Conservation (phyloP, 1,140 invertebrate genomes). For the Chelonus insularis region DNA sequence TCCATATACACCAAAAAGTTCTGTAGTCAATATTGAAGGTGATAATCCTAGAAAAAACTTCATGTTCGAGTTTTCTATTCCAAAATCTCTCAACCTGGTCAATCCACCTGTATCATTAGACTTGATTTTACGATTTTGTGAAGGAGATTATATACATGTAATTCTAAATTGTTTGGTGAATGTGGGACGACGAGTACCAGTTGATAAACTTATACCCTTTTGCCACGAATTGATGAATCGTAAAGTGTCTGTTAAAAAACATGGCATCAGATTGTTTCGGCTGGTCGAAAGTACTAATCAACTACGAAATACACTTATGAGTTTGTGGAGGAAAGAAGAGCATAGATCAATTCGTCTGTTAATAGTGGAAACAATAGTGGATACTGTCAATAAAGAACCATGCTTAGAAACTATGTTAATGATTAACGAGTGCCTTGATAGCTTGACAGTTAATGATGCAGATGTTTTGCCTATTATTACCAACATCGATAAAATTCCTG, state of each 20-base stretch:
- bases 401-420: conserved; percentile 31
- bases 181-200: conserved; percentile 17
- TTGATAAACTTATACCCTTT: conserved; percentile 27
- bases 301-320: conserved; percentile 20
- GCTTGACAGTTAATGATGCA: conserved; percentile 28
- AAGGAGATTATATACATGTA: conserved; percentile 34
- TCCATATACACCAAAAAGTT: conserved; percentile 28
- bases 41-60: conserved; percentile 10
- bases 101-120: conserved; percentile 38
- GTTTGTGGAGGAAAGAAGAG: conserved; percentile 30
- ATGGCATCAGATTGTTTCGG: conserved; percentile 41
- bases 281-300: conserved; percentile 23
- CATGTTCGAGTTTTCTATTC: not conserved
- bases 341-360: conserved; percentile 42
- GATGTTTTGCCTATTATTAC: conserved; percentile 18
- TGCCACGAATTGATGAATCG: conserved; percentile 25
- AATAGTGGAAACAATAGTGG: conserved; percentile 21
- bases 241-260: conserved; percentile 40
- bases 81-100: not conserved
- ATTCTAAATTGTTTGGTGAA: conserved; percentile 21
- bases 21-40: conserved; percentile 15
- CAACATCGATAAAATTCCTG: conserved; percentile 18
- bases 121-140: conserved; percentile 31
- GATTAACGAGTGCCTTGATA: conserved; percentile 26
- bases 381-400: conserved; percentile 34